Conservation (phyloP, 2,888 invertebrate genomes). For the Frankliniella fusca region DNA sequence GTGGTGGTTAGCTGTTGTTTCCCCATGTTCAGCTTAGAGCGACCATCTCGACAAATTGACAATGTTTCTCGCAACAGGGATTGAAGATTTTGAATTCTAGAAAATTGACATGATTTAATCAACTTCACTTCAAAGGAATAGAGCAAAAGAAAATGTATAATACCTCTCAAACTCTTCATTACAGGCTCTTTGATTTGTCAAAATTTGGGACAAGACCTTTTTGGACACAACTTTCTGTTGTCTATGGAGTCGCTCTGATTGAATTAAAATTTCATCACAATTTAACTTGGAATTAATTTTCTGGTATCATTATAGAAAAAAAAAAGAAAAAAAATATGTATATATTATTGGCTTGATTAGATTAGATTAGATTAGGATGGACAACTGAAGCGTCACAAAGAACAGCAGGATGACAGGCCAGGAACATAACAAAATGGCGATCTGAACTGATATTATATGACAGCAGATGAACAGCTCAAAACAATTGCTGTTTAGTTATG, state of each 20-base stretch:
- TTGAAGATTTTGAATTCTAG: conserved; percentile 65
- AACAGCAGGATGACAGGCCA: too few relatives aligned
- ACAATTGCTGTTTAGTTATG: too few relatives aligned
- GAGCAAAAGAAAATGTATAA: background rate
- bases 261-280: conserved; percentile 67
- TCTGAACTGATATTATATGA: too few relatives aligned
- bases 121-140: background rate
- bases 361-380: too few relatives aligned
- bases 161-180: conserved; percentile 72
- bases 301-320: too few relatives aligned
- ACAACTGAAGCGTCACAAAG: too few relatives aligned
- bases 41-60: conserved; percentile 65
- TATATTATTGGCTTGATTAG: conserved; percentile 1
- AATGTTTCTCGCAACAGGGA: conserved; percentile 65
- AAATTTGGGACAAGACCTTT: conserved; percentile 85
- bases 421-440: too few relatives aligned
- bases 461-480: too few relatives aligned
- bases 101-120: conserved; percentile 30
- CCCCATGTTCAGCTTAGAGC: conserved; percentile 68
- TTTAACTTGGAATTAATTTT: conserved; percentile 62
- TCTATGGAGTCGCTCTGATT: conserved; percentile 67
- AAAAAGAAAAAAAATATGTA: conserved; percentile 42
- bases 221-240: conserved; percentile 89
- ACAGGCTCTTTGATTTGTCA: conserved; percentile 85
- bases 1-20: conserved; percentile 78